Conservation (phyloP, 2,113 vertebrate species). For the Setophaga kirtlandii region DNA sequence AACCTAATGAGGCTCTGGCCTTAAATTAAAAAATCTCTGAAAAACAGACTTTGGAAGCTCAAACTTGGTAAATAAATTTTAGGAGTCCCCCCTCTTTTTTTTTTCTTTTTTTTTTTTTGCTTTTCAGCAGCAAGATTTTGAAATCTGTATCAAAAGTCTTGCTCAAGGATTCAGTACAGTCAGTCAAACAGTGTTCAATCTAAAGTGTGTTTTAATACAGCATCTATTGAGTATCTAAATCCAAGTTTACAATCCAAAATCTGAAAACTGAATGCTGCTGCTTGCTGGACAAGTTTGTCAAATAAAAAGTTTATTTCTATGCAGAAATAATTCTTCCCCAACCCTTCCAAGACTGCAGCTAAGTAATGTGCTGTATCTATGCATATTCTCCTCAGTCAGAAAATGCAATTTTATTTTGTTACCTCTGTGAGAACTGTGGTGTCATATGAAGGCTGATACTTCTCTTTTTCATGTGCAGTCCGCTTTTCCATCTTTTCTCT, state of each 20-base stretch:
- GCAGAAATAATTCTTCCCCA: not conserved
- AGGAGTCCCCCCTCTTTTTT: not conserved
- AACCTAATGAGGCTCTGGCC: conserved; percentile 57
- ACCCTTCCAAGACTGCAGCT: not conserved
- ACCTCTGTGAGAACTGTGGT: conserved; percentile 86
- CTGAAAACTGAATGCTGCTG: not conserved
- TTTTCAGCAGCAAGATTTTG: not conserved
- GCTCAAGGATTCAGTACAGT: not conserved
- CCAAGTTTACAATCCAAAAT: not conserved
- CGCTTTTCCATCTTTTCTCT: conserved; percentile 87
- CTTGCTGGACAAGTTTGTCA: not conserved
- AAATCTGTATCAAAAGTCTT: not conserved
- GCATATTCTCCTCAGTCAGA: not conserved
- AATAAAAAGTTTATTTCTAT: not conserved
- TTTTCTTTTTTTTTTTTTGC: not conserved
- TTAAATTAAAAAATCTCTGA: not conserved
- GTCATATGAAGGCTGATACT: conserved; percentile 85
- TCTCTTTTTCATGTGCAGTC: conserved; percentile 83
- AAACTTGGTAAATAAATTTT: not conserved
- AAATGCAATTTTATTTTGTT: conserved; percentile 16
- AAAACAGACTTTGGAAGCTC: not conserved
- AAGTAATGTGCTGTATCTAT: not conserved
- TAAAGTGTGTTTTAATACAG: not conserved
- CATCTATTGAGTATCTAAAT: not conserved
- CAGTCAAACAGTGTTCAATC: not conserved